Conservation (phyloP, 2,888 invertebrate species). For the Amphipoea lucens region DNA sequence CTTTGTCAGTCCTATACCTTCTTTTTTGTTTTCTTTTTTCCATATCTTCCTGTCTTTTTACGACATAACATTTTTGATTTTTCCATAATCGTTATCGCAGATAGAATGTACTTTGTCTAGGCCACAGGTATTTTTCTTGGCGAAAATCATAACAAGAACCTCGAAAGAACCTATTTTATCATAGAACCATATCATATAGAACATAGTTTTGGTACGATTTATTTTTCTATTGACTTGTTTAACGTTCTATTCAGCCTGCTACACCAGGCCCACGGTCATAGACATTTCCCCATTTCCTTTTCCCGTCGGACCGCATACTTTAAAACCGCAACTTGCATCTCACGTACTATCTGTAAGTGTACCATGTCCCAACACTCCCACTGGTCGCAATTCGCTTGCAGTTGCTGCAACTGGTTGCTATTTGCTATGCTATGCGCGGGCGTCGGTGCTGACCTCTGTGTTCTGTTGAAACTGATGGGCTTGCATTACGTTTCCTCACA, state of each 20-base stretch:
- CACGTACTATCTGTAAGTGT: slow-evolving; percentile 42
- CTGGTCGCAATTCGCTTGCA: slow-evolving; percentile 18
- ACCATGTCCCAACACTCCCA: slow-evolving; percentile 46
- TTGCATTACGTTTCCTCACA: slow-evolving; percentile 46
- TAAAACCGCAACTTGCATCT: slow-evolving; percentile 16
- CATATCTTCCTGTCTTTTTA: too few relatives aligned
- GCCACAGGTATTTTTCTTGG: too few relatives aligned
- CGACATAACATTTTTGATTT: too few relatives aligned
- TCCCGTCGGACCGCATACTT: slow-evolving; percentile 13
- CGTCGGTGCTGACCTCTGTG: slow-evolving; percentile 50
- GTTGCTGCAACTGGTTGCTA: slow-evolving; percentile 39
- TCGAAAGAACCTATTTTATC: background rate
- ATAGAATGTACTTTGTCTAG: too few relatives aligned
- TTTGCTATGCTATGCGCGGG: slow-evolving; percentile 47
- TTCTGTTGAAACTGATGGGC: slow-evolving; percentile 50
- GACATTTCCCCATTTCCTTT: slow-evolving; percentile 34
- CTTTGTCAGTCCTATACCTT: too few relatives aligned
- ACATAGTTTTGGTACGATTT: background rate
- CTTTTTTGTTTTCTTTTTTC: too few relatives aligned
- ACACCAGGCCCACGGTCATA: background rate
- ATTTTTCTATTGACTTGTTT: background rate
- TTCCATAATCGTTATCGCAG: background rate
- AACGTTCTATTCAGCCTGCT: background rate
- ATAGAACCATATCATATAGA: too few relatives aligned
- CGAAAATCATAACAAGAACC: too few relatives aligned